phyloP scores from a whole-genome alignment of 2,113 vertebrate genomes.

The Zingel zingel region DNA sequence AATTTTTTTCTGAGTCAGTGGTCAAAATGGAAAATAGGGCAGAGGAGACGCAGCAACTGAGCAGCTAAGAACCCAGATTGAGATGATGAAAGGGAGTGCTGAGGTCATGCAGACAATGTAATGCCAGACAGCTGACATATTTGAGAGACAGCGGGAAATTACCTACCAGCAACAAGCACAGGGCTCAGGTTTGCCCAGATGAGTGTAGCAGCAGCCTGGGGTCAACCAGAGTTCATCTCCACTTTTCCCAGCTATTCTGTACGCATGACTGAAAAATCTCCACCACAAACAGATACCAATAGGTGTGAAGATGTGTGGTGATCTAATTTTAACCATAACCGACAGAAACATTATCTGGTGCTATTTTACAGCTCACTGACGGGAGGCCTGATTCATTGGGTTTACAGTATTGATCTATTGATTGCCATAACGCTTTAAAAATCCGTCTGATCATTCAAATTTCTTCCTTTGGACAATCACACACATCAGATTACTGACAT shows the following conservation, averaged over 20 bases:
- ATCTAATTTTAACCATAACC: conserved; percentile 14
- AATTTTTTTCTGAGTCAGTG: conserved; percentile 18
- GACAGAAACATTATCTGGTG: conserved; percentile 1
- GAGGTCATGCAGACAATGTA: conserved; percentile 37
- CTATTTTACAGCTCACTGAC: conserved; percentile 6
- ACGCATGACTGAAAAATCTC: not conserved
- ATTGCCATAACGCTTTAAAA: not conserved
- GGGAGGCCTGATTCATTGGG: not conserved
- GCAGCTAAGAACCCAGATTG: conserved; percentile 3
- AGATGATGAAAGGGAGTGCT: conserved; percentile 42
- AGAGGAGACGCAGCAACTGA: not conserved
- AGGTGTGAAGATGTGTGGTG: conserved; percentile 5
- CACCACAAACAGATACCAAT: not conserved
- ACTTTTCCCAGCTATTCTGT: conserved; percentile 1
- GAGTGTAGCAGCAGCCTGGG: conserved; percentile 12
- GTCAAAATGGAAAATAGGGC: conserved; percentile 41
- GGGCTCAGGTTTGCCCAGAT: not conserved
- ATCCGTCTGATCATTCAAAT: not conserved
- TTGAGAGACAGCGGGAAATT: conserved; percentile 45
- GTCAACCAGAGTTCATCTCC: conserved; percentile 50
- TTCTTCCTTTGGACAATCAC: not conserved
- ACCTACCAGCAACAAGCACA: conserved; percentile 35
- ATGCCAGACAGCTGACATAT: conserved; percentile 42
- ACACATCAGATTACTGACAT: conserved; percentile 25
- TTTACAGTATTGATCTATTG: not conserved